Evolutionary conservation across 2,888 invertebrate species (phyloP), one percentile per base, ranked within the genome.

Genomic region (Yponomeuta plumbellus): DNA sequence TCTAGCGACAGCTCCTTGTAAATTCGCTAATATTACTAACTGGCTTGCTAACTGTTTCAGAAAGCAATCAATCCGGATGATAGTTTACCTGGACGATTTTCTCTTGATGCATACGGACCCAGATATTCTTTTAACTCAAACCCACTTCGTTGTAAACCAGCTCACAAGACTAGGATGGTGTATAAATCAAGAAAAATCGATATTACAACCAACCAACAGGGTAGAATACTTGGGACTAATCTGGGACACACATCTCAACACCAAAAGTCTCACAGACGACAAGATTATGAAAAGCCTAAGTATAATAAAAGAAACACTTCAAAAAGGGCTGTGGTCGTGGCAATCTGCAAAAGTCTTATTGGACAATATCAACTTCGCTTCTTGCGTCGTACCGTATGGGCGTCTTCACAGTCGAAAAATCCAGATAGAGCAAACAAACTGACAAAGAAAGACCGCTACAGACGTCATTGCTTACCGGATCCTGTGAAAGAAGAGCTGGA

Each of bases 81-180:
- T 74, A 20, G 72, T 73, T 0, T 74, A 71, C 59, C 66, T 73
- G 4, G 70, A 73, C 71, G 71, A 72, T 26, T 70, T 69, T 56
- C 64, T 70, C 13, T 17, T 70, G n/a, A n/a, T n/a, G n/a, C n/a
- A 0, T 21, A 64, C 70, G 20, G 34, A 68, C 26, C 63, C 39
- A n/a, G 17, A 23, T 10, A 44, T n/a, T n/a, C 56, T 65, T 17
- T 5, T n/a, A 20, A 11, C 22, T 17, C 65, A 26, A 26, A 26
- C 26, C 26, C 26, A 26, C 26, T 26, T 26, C 26, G 26, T 26
- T 26, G 26, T 26, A 26, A 26, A 26, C 26, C 26, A 26, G 5
- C 26, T 26, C 26, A 5, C 26, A 26, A 26, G 3, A 26, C 26
- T 26, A 26, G 26, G 26, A 26, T 26, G 26, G 26, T 26, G 26